These are phyloP conservation scores for Lissonota sp. DNA, from an alignment of 2,888 invertebrate species.

Conservation along the genomic window DNA sequence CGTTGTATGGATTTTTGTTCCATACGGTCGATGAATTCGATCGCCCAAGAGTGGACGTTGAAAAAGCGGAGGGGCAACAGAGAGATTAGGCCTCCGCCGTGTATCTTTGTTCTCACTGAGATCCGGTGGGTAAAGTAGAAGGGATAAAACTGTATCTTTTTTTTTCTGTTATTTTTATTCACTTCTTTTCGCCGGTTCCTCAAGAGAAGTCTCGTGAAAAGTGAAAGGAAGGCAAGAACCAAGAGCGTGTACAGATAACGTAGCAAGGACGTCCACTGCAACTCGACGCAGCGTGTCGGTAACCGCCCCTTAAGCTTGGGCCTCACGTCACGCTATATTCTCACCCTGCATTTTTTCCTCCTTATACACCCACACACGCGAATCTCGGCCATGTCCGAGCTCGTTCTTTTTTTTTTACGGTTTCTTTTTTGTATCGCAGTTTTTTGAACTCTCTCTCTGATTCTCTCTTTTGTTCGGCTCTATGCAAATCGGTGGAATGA, in stretches of 20 bases:
- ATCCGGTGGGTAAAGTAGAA: conserved; percentile 39
- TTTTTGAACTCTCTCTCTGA: neutral
- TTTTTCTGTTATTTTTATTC: conserved; percentile 43
- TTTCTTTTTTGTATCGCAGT: conserved; percentile 5
- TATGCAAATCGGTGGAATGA: conserved; percentile 27
- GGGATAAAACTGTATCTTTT: conserved; percentile 19
- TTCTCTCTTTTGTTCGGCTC: neutral
- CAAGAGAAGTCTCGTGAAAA: conserved; percentile 76
- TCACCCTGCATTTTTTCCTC: conserved; percentile 45
- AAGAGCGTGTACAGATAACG: conserved; percentile 79
- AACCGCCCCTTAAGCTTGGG: conserved; percentile 77
- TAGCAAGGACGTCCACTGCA: conserved; percentile 83
- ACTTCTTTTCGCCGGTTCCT: conserved; percentile 75
- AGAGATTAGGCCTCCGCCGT: neutral
- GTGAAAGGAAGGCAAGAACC: conserved; percentile 80
- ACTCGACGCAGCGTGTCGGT: conserved; percentile 74
- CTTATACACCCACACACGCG: conserved; percentile 47
- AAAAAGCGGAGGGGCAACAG: neutral
- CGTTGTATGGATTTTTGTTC: conserved; percentile 51
- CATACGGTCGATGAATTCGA: conserved; percentile 63
- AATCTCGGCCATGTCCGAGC: conserved; percentile 21
- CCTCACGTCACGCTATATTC: conserved; percentile 71
- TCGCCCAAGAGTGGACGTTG: conserved; percentile 10
- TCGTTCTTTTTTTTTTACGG: conserved; percentile 10
- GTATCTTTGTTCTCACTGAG: conserved; percentile 52